Percentiles rank a stretch among this genome's conserved stretches.
phyloP scores from a whole-genome alignment of 2,113 vertebrate genomes.

The Pseudorasbora parva region DNA sequence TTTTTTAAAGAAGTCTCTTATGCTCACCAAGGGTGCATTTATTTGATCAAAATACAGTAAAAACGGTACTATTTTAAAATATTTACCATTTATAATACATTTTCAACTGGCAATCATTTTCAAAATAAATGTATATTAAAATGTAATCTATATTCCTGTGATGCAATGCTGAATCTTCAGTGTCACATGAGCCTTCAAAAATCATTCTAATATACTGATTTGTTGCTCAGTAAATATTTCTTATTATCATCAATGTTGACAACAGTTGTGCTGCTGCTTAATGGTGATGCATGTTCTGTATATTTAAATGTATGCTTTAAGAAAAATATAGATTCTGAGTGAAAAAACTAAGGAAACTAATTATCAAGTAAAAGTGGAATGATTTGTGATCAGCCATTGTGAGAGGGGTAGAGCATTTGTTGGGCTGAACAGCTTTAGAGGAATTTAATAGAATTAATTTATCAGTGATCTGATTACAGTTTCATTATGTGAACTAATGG shows the following conservation, averaged over 20 bases:
- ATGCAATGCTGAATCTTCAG: neutral
- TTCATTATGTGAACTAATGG: conserved; percentile 31
- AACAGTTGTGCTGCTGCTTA: neutral
- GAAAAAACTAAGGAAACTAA: neutral
- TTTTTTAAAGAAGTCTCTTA: neutral
- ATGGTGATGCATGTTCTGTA: too few species aligned
- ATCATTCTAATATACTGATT: neutral
- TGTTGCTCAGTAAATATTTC: neutral
- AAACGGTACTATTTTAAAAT: neutral
- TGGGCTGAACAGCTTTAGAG: conserved; percentile 17
- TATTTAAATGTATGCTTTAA: neutral
- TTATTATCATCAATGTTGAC: neutral
- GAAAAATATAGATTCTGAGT: neutral
- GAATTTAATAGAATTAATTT: conserved; percentile 19
- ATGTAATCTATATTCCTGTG: neutral
- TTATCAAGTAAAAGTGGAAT: neutral
- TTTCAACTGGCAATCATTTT: too few species aligned
- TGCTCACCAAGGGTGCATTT: neutral
- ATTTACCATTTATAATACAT: neutral
- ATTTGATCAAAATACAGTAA: too few species aligned
- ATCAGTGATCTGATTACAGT: conserved; percentile 38
- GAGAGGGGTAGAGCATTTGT: neutral
- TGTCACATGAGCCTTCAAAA: neutral
- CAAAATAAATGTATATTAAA: neutral
- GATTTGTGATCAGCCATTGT: neutral